Percentiles rank a stretch among this genome's conserved stretches.
These are phyloP conservation scores for Mythimna ferrago DNA, from an alignment of 2,888 invertebrate genomes.

Conservation along the genomic window DNA sequence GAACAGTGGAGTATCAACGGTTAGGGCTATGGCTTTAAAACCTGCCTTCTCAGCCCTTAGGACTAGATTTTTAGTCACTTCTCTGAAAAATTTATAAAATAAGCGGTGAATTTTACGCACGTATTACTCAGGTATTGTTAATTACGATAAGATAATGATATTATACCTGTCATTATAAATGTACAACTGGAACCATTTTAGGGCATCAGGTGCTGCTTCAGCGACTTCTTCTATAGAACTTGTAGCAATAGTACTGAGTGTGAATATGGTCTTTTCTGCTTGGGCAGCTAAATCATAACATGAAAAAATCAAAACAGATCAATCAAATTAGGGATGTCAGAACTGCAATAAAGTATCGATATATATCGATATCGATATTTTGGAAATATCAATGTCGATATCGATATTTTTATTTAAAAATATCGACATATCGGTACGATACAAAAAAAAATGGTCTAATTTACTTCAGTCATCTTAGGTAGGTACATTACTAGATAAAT, in stretches of 20 bases:
- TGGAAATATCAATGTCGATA: no score
- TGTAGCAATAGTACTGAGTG: constrained; percentile 96
- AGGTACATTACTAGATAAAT: no score
- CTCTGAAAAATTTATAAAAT: constrained; percentile 79
- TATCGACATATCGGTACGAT: no score
- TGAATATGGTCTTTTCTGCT: constrained; percentile 94
- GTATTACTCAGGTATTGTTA: background rate
- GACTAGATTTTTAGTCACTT: constrained; percentile 93
- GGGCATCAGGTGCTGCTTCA: constrained; percentile 93
- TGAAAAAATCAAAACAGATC: constrained; percentile 6
- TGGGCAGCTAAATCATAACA: constrained; percentile 92
- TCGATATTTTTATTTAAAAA: no score
- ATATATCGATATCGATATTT: no score
- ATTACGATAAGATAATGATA: constrained; percentile 9
- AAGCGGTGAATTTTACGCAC: background rate
- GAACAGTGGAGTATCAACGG: constrained; percentile 97
- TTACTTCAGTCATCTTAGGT: no score
- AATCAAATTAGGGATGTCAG: no score
- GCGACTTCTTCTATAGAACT: constrained; percentile 97
- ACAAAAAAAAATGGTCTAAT: no score
- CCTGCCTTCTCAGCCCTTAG: constrained; percentile 95
- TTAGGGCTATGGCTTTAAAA: constrained; percentile 96
- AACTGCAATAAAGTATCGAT: no score
- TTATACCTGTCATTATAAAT: constrained; percentile 95
- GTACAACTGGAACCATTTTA: constrained; percentile 98